Percentiles rank a stretch among this genome's conserved stretches.
phyloP scores from a whole-genome alignment of 2,113 vertebrate genomes.

The Sula dactylatra region DNA sequence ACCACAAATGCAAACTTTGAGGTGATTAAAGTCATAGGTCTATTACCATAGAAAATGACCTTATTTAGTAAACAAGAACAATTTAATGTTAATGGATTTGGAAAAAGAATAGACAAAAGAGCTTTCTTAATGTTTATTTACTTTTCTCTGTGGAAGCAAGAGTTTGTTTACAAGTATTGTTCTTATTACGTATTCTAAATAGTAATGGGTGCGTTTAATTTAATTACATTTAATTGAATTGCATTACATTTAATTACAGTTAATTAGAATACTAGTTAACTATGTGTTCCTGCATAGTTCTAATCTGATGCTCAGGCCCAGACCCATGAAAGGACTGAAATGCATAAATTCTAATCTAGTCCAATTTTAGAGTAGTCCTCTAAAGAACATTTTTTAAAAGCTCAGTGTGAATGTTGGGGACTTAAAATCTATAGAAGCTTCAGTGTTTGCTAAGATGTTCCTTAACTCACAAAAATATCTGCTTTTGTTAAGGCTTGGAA shows the following conservation, averaged over 20 bases:
- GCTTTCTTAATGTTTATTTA: conserved; percentile 35
- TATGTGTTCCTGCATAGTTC: not conserved
- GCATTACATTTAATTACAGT: conserved; percentile 51
- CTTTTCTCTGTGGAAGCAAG: conserved; percentile 26
- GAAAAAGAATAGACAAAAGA: conserved; percentile 28
- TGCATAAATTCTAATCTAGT: not conserved
- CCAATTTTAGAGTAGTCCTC: not conserved
- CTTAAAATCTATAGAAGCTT: not conserved
- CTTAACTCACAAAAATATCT: not conserved
- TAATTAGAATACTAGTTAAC: conserved; percentile 54
- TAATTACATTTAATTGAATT: conserved; percentile 60
- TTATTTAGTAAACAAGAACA: conserved; percentile 46
- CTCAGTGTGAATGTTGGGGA: not conserved
- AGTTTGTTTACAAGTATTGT: conserved; percentile 47
- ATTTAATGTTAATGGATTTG: not conserved
- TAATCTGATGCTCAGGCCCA: not conserved
- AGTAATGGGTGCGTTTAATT: conserved; percentile 42
- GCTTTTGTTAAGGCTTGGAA: not conserved
- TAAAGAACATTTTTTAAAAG: not conserved
- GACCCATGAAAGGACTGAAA: not conserved
- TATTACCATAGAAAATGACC: not conserved
- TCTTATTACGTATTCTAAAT: conserved; percentile 52
- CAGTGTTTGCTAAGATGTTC: not conserved
- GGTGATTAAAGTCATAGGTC: conserved; percentile 24
- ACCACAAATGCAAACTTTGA: not conserved